Percentiles rank a stretch among this genome's conserved stretches.
phyloP scores from a whole-genome alignment of 2,888 invertebrate genomes.

The Bugula neritina region DNA sequence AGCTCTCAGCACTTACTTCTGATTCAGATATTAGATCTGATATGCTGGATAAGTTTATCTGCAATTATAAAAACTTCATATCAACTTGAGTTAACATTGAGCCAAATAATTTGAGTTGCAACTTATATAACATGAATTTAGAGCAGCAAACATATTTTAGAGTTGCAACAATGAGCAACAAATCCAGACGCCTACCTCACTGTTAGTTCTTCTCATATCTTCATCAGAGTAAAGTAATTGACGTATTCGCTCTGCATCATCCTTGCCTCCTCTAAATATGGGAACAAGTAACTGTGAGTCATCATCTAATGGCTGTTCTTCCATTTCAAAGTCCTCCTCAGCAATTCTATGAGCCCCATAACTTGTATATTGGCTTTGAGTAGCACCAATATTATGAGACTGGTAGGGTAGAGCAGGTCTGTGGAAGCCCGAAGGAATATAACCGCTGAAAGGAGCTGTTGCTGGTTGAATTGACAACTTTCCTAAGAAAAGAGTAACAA shows the following conservation, averaged over 20 bases:
- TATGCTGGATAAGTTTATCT: conserved; percentile 19
- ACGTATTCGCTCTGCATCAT: neutral
- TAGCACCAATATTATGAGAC: no score
- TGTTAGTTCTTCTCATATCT: neutral
- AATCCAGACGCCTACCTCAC: conserved; percentile 8
- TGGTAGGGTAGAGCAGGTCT: neutral
- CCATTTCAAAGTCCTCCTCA: neutral
- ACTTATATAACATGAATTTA: no score
- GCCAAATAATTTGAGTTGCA: no score
- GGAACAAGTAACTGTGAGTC: conserved; percentile 6
- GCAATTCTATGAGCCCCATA: neutral
- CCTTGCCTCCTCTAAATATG: neutral
- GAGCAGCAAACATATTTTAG: no score
- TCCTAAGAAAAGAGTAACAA: neutral
- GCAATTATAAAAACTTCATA: no score
- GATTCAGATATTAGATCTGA: neutral
- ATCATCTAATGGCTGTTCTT: conserved; percentile 12
- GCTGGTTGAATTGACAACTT: neutral
- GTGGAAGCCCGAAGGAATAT: conserved; percentile 16
- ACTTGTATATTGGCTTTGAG: neutral
- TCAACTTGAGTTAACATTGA: no score
- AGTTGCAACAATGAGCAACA: no score
- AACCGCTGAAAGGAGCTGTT: neutral
- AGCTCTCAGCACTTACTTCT: conserved; percentile 22
- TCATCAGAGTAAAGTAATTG: conserved; percentile 9